Base-by-base conservation (phyloP, 2,113 vertebrate species). In the Theristicus caerulescens region DNA sequence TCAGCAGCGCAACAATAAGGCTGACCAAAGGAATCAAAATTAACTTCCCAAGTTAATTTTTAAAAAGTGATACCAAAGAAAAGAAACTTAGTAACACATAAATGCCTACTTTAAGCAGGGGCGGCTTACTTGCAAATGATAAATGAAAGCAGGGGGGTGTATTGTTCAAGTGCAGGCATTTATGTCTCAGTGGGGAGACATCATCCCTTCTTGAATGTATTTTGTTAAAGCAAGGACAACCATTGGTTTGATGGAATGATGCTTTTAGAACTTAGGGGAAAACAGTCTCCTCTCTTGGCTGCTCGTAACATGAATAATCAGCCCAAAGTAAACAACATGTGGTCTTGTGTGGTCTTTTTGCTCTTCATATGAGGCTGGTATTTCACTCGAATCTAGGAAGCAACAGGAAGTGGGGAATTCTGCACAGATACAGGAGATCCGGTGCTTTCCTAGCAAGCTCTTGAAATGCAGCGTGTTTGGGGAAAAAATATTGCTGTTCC, bases 301-400 rank as follows among this genome's bases (percentile, higher is more conserved):
- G 70, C 59, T 90, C 20, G 1, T 38, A 54, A 94, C 65, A 77
- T 73, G 86, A 96, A 94, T 90, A 95, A 93, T 40, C 76, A 57
- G 42, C 78, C 78, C 73, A 91, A 90, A 95, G 85, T 95, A 97
- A 97, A 97, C 95, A 97, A 88, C 54, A 26, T 83, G 90, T 87
- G 92, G 86, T 77, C 86, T 92, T 85, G 93, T 94, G 96, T 94
- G 94, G 91, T 97, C 95, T 83, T 92, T 79, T 82, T 93, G 62
- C 94, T 96, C 40, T 69, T 80, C 64, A 32, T 24, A 51, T 1
- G 24, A 79, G 46, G 92, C 67, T 86, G 73, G 61, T 86, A 64
- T 93, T 90, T 92, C 70, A 61, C 78, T 73, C 2, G 1, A 44
- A 81, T 81, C 21, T 46, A 62, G 67, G 82, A 91, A 88, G 74